phyloP scores from a whole-genome alignment of 2,797 vertebrate genomes.

The Dendrocincla tyrannina region DNA sequence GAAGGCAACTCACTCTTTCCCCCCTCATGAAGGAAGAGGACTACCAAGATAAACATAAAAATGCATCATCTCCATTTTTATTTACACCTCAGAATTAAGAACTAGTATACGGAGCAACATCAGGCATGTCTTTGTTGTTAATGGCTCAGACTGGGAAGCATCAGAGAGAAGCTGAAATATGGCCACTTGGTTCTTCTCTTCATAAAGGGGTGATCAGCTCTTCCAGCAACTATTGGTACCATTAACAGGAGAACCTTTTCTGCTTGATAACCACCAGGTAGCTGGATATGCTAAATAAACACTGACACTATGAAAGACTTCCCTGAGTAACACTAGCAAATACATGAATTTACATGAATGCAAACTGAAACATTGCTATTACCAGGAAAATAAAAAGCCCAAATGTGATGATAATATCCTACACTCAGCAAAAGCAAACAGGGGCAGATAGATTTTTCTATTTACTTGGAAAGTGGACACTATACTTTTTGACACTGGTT shows the following conservation, averaged over 20 bases:
- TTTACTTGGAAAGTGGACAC: slow-evolving; percentile 26
- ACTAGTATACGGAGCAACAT: neutral
- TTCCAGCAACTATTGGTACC: neutral
- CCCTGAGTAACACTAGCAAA: neutral
- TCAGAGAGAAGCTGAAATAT: neutral
- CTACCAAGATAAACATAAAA: neutral
- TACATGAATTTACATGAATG: neutral
- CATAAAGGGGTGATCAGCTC: neutral
- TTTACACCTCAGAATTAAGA: neutral
- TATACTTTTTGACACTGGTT: slow-evolving; percentile 1
- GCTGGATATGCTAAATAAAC: neutral
- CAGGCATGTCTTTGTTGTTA: neutral
- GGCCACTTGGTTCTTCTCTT: neutral
- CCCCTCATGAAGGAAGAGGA: neutral
- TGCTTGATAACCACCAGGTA: neutral
- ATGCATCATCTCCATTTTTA: neutral
- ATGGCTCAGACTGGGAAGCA: neutral
- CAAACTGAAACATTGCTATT: neutral
- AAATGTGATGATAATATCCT: neutral
- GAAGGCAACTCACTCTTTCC: neutral
- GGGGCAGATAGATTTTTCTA: neutral
- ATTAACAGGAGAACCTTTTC: neutral
- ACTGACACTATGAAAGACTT: neutral
- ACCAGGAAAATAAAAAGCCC: neutral
- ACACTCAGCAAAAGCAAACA: neutral